Conservation (phyloP, 2,888 invertebrate genomes). For the Lasius fuliginosus region DNA sequence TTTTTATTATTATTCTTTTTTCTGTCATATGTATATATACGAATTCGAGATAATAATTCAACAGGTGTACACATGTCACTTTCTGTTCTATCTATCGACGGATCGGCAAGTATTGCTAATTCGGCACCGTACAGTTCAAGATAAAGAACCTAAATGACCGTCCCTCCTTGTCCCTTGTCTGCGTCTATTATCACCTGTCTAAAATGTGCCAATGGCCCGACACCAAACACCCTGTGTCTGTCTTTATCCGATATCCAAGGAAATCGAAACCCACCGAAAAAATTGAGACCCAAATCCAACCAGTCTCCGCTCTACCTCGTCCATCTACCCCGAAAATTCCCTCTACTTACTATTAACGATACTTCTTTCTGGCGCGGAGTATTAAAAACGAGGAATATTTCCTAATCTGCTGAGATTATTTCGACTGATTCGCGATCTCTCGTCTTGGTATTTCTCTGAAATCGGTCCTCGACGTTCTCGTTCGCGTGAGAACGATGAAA, state of each 20-base stretch:
- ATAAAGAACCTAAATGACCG: conserved; percentile 66
- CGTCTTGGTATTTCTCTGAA: conserved; percentile 40
- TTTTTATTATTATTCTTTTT: conserved; percentile 72
- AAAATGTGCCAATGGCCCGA: conserved; percentile 80
- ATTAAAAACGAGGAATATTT: conserved; percentile 35
- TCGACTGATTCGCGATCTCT: conserved; percentile 31
- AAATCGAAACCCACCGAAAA: conserved; percentile 74
- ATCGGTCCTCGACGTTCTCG: conserved; percentile 36
- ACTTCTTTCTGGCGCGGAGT: conserved; percentile 53
- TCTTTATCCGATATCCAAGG: conserved; percentile 76
- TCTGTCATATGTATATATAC: conserved; percentile 52
- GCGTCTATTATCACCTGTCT: conserved; percentile 85
- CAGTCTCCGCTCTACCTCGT: conserved; percentile 44
- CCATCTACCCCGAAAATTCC: conserved; percentile 47
- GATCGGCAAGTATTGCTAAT: conserved; percentile 70
- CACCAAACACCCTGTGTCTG: conserved; percentile 79
- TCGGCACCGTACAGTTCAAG: conserved; percentile 62
- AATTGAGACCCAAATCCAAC: conserved; percentile 54
- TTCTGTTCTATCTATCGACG: conserved; percentile 71
- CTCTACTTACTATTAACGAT: conserved; percentile 46
- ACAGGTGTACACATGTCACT: conserved; percentile 55
- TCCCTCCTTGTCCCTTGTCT: conserved; percentile 85
- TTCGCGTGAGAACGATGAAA: conserved; percentile 49
- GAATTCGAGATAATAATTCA: conserved; percentile 48
- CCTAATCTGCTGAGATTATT: conserved; percentile 33